Conservation (phyloP, 2,888 invertebrate genomes). For the Caradrina kadenii region DNA sequence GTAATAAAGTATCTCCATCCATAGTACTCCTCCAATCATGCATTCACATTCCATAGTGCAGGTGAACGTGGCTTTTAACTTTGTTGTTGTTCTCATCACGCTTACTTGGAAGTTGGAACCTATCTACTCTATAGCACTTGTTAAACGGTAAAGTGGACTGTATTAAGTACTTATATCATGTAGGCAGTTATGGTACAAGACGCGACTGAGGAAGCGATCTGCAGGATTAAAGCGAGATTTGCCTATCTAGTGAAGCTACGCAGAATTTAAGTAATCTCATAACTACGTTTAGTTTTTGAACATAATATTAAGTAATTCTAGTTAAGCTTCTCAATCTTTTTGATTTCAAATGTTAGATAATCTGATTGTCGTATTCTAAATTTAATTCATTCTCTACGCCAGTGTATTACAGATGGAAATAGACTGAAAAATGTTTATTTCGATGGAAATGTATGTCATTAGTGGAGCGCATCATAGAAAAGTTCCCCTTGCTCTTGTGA, state of each 20-base stretch:
- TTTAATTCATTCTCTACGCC: neutral
- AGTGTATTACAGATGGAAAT: neutral
- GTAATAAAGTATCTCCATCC: conserved; percentile 5
- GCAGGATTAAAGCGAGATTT: conserved; percentile 34
- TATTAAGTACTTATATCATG: conserved; percentile 31
- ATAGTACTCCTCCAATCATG: conserved; percentile 41
- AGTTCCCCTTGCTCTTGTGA: conserved; percentile 63
- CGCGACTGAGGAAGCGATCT: conserved; percentile 46
- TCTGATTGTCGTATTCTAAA: neutral
- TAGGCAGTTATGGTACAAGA: conserved; percentile 16
- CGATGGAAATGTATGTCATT: conserved; percentile 52
- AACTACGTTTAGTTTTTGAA: neutral
- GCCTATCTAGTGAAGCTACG: conserved; percentile 1
- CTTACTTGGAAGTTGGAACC: conserved; percentile 43
- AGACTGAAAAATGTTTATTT: conserved; percentile 24
- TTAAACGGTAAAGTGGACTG: conserved; percentile 39
- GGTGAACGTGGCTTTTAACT: conserved; percentile 52
- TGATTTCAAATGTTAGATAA: neutral
- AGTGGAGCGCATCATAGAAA: conserved; percentile 44
- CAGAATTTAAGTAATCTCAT: conserved; percentile 15
- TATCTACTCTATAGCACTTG: conserved; percentile 30
- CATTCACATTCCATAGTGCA: conserved; percentile 48
- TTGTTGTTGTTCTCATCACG: conserved; percentile 54
- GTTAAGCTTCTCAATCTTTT: neutral
- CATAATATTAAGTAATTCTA: neutral